phyloP scores from a whole-genome alignment of 2,113 vertebrate species.

The Meleagris gallopavo region DNA sequence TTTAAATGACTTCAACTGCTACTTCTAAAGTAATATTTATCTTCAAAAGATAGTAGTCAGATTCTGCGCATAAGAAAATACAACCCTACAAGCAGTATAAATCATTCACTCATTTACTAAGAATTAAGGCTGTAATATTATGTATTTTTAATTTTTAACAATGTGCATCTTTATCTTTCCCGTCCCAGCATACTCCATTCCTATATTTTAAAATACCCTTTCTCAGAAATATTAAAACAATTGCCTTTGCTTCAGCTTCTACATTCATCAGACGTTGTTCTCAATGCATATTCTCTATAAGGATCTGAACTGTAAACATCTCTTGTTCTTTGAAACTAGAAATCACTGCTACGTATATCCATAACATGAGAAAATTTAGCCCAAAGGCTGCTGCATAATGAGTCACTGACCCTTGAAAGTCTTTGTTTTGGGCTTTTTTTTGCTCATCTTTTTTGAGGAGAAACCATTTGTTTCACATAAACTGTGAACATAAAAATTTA shows the following conservation, averaged over 20 bases:
- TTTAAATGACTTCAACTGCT: neutral
- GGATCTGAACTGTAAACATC: neutral
- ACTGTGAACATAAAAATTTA: neutral
- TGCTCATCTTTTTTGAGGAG: neutral
- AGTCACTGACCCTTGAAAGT: neutral
- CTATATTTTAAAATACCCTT: neutral
- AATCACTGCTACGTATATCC: neutral
- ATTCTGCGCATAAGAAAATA: neutral
- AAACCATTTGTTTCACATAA: neutral
- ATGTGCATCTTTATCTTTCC: neutral
- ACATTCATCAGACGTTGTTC: neutral
- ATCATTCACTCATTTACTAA: neutral
- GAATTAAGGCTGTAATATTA: neutral
- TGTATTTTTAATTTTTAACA: neutral
- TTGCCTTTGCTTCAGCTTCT: neutral
- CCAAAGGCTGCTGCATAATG: neutral
- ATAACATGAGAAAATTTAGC: neutral
- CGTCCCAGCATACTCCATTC: neutral
- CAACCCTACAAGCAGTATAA: neutral
- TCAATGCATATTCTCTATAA: neutral
- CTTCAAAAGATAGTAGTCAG: neutral
- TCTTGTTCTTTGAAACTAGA: neutral
- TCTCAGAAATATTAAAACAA: neutral
- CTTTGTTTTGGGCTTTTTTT: neutral
- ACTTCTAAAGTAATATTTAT: neutral